Evolutionary conservation across 2,888 invertebrate genomes (phyloP).

Genomic region (Leptinotarsa haldemani): DNA sequence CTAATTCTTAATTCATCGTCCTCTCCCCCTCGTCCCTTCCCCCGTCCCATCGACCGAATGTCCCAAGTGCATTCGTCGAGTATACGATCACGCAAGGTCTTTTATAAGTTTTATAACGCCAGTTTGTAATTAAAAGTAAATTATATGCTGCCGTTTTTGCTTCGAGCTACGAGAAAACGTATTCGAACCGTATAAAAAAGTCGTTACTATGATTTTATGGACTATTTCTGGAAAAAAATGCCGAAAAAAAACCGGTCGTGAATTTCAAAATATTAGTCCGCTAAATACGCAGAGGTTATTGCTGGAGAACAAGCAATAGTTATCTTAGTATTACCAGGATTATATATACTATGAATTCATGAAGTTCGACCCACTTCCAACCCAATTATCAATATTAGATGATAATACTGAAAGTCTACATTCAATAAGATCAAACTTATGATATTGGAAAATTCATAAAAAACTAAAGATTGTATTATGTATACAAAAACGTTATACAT

Average conservation of each 20-base stretch:
- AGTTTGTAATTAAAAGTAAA: constrained; percentile 44
- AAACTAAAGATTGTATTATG: no score
- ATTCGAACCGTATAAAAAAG: background rate
- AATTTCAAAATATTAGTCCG: background rate
- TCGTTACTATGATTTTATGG: constrained; percentile 11
- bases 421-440: no score
- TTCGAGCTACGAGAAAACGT: constrained; percentile 4
- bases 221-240: constrained; percentile 1
- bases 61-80: constrained; percentile 32
- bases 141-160: constrained; percentile 29
- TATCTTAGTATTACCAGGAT: no score
- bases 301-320: background rate
- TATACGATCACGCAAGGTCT: constrained; percentile 41
- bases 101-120: constrained; percentile 41
- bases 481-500: no score
- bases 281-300: background rate
- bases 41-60: background rate
- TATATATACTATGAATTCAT: no score
- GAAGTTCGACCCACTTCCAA: no score
- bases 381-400: no score
- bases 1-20: constrained; percentile 45
- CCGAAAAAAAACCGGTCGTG: background rate
- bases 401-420: no score
- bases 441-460: no score
- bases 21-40: constrained; percentile 27